phyloP scores from a whole-genome alignment of 2,888 invertebrate species.

The Cantharis rustica region DNA sequence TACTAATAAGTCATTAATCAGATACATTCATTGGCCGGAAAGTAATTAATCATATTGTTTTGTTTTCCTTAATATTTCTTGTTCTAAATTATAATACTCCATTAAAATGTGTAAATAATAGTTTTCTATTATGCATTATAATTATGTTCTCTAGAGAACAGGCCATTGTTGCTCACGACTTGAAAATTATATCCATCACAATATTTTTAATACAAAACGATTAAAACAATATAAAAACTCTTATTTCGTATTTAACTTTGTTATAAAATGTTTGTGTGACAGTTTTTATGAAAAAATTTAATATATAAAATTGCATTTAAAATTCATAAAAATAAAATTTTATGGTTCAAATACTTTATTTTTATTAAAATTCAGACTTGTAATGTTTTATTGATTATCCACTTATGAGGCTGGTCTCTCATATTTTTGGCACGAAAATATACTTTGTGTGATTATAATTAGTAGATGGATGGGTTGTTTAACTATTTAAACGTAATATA shows the following conservation, averaged over 20 bases:
- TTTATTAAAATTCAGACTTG: background rate
- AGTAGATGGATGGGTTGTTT: background rate
- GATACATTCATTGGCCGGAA: background rate
- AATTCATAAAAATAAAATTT: background rate
- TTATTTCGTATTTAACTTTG: background rate
- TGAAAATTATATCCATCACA: background rate
- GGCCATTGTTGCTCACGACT: background rate
- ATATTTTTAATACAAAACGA: background rate
- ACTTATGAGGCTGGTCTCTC: background rate
- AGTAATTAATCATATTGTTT: background rate
- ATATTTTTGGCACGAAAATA: background rate
- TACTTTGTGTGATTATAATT: background rate
- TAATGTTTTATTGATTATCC: background rate
- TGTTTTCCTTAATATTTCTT: conserved; percentile 1
- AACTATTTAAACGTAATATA: background rate
- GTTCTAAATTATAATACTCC: background rate
- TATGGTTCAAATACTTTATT: background rate
- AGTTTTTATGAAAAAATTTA: background rate
- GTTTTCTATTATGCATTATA: background rate
- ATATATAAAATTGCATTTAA: background rate
- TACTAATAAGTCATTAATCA: background rate
- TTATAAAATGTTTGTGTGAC: background rate
- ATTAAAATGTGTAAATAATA: background rate
- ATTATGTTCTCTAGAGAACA: background rate
- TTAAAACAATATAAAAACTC: background rate